Base-by-base conservation (phyloP, 1,140 invertebrate genomes). In the Drosophila prosaltans region DNA sequence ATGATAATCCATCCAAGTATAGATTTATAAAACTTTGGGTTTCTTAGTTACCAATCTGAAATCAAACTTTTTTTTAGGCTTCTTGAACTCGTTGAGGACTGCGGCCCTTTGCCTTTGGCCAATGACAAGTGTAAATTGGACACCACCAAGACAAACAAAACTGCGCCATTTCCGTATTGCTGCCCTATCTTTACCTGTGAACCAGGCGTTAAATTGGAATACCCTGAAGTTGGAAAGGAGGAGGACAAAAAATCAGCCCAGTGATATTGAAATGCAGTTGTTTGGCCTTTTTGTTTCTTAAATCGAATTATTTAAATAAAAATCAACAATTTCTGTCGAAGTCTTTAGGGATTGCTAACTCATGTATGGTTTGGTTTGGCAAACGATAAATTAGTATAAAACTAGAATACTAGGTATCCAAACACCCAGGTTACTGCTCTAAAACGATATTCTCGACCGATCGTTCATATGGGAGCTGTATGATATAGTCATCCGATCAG, bases 121-220 rank as follows among this genome's bases (percentile, higher is more conserved):
- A 97, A 97, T 88, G 95, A 96, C 58, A 97, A 97, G 85, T 97
- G 97, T 94, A 97, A 97, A 92, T 93, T 98, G 28, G 95, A 95
- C 75, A 94, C 95, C 81, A 96, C 97, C 2, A 96, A 96, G 91
- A 97, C 97, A 73, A 97, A 97, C 93, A 97, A 97, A 92, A 97
- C 96, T 2, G 97, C 97, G 1, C 93, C 95, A 2, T 97, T 97
- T 95, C 97, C 97, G 6, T 94, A 94, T 3, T 97, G 97, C 88
- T 98, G 97, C 91, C 97, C 97, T 1, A 93, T 93, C 36, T 97
- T 97, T 93, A 95, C 95, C 1, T 98, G 97, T 92, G 96, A 97
- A 85, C 94, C 95, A 4, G 97, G 97, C 24, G 96, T 95, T 24
- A 96, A 95, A 74, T 93, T 98, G 58, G 96, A 98, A 91, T 98